Conservation (phyloP, 2,888 invertebrate species). For the Sisyra nigra region DNA sequence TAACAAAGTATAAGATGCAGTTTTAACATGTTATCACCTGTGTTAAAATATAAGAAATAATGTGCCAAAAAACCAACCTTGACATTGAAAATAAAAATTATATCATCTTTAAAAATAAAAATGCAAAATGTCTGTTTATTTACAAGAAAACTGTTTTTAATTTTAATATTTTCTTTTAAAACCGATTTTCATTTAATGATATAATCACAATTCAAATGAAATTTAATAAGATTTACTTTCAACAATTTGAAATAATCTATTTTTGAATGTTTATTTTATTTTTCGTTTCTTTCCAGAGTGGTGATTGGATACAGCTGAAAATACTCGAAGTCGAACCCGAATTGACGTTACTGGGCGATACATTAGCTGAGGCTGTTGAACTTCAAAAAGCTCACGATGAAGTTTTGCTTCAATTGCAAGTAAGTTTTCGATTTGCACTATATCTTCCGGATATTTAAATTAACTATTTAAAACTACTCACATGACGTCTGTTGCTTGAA, state of each 20-base stretch:
- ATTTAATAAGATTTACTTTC: not conserved
- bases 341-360: slow-evolving; percentile 62
- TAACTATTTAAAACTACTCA: too few relatives aligned
- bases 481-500: too few relatives aligned
- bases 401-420: slow-evolving; percentile 68
- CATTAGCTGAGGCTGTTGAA: slow-evolving; percentile 56
- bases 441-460: too few relatives aligned
- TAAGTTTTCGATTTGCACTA: slow-evolving; percentile 26
- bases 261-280: not conserved
- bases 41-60: too few relatives aligned
- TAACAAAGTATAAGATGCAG: too few relatives aligned
- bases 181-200: too few relatives aligned
- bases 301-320: slow-evolving; percentile 67
- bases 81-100: too few relatives aligned
- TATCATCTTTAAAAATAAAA: not conserved
- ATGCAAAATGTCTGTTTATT: not conserved
- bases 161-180: not conserved
- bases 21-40: too few relatives aligned
- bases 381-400: slow-evolving; percentile 68
- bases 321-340: slow-evolving; percentile 75
- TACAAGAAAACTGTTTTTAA: not conserved
- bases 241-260: not conserved
- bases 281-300: slow-evolving; percentile 42
- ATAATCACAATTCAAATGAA: too few relatives aligned
- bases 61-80: too few relatives aligned